Evolutionary conservation across 2,797 vertebrate species (phyloP).

Genomic region (Sebastiscus albofasciatus): DNA sequence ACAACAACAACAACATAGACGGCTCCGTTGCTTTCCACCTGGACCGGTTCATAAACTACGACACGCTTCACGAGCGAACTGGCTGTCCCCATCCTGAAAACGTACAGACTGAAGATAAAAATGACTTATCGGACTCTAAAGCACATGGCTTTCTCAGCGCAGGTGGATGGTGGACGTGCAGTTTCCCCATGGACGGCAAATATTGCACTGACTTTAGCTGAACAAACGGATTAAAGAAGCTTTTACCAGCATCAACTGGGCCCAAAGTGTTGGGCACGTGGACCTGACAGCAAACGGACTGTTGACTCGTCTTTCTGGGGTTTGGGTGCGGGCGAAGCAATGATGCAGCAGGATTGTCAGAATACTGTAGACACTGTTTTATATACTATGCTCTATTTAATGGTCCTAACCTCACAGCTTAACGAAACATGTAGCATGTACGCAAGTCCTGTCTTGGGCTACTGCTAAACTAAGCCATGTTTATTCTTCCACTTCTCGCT

Average conservation of each 20-base stretch:
- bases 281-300: conserved; percentile 40
- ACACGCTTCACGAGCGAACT: not conserved
- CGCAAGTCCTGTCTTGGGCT: conserved; percentile 27
- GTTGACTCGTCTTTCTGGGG: not conserved
- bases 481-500: conserved; percentile 36
- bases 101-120: conserved; percentile 25
- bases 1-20: not conserved
- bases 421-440: conserved; percentile 66
- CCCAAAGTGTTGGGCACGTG: conserved; percentile 6
- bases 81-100: conserved; percentile 3
- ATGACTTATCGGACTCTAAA: conserved; percentile 16
- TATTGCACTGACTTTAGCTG: conserved; percentile 69
- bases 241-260: conserved; percentile 56
- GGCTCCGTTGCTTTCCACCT: conserved; percentile 25
- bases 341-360: conserved; percentile 3
- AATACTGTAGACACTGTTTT: conserved; percentile 39
- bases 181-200: conserved; percentile 25
- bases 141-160: conserved; percentile 23
- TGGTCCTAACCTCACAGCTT: conserved; percentile 32
- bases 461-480: conserved; percentile 43
- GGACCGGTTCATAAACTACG: conserved; percentile 25
- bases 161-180: conserved; percentile 2
- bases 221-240: conserved; percentile 28
- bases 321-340: not conserved
- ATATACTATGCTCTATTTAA: conserved; percentile 18